phyloP scores from a whole-genome alignment of 2,888 invertebrate species.

The Andrena dorsata region DNA sequence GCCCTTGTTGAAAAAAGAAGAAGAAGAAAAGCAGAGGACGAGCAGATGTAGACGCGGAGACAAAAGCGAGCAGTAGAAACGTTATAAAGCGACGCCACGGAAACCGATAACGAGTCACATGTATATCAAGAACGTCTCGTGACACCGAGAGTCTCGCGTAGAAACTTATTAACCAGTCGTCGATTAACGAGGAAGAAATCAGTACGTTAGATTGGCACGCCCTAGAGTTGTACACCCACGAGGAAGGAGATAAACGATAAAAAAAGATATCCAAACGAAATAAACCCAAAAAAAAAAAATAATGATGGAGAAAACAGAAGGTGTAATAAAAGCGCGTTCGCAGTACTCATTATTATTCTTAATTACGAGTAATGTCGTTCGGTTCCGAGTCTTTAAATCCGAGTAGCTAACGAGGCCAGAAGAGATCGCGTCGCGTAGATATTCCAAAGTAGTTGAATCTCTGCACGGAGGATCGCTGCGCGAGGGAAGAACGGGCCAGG shows the following conservation, averaged over 20 bases:
- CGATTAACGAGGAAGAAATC: constrained; percentile 67
- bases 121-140: constrained; percentile 59
- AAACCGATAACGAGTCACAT: constrained; percentile 35
- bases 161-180: constrained; percentile 71
- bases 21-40: constrained; percentile 15
- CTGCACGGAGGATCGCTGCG: constrained; percentile 72
- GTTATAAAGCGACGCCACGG: constrained; percentile 4
- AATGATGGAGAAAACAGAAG: constrained; percentile 48
- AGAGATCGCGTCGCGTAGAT: constrained; percentile 76
- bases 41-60: constrained; percentile 29
- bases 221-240: constrained; percentile 65
- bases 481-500: constrained; percentile 57
- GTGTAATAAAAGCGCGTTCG: constrained; percentile 73
- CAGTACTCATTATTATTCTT: constrained; percentile 77
- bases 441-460: constrained; percentile 75
- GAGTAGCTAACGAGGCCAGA: constrained; percentile 67
- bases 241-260: constrained; percentile 57
- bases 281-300: constrained; percentile 58
- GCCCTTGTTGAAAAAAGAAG: constrained; percentile 47
- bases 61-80: constrained; percentile 35
- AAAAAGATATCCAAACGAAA: constrained; percentile 65
- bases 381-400: constrained; percentile 76
- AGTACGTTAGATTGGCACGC: constrained; percentile 75
- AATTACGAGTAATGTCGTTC: constrained; percentile 76
- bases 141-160: constrained; percentile 69